phyloP scores from a whole-genome alignment of 1,140 invertebrate genomes.

The Gonioctena quinquepunctata region DNA sequence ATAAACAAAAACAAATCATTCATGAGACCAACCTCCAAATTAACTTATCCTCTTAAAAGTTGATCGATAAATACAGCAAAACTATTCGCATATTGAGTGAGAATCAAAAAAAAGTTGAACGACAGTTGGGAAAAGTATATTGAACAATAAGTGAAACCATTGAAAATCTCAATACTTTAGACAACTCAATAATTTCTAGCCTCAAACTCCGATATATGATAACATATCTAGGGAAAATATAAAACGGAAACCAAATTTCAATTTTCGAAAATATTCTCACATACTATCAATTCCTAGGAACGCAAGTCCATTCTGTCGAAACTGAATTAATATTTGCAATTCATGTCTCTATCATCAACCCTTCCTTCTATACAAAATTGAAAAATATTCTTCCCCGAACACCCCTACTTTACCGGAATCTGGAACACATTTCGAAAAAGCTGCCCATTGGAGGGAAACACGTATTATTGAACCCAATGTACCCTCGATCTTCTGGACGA shows the following conservation, averaged over 20 bases:
- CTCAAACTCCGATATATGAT: no score
- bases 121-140: background rate
- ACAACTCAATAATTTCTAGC: background rate
- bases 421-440: no score
- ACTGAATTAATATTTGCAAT: conserved; percentile 1
- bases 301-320: background rate
- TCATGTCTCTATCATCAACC: background rate
- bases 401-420: no score
- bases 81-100: background rate
- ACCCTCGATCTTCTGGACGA: background rate
- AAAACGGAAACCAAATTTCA: background rate
- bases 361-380: no score
- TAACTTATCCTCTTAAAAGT: background rate
- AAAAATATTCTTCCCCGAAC: no score
- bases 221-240: background rate
- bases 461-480: no score
- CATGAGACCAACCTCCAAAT: conserved; percentile 4
- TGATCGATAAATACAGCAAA: background rate
- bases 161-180: background rate
- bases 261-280: background rate
- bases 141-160: background rate
- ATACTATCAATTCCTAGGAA: background rate
- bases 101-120: conserved; percentile 1
- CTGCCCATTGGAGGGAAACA: no score
- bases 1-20: conserved; percentile 7